Base-by-base conservation (phyloP, 53 echinoderm and acorn worm genomes). In the Stichopus horrens region DNA sequence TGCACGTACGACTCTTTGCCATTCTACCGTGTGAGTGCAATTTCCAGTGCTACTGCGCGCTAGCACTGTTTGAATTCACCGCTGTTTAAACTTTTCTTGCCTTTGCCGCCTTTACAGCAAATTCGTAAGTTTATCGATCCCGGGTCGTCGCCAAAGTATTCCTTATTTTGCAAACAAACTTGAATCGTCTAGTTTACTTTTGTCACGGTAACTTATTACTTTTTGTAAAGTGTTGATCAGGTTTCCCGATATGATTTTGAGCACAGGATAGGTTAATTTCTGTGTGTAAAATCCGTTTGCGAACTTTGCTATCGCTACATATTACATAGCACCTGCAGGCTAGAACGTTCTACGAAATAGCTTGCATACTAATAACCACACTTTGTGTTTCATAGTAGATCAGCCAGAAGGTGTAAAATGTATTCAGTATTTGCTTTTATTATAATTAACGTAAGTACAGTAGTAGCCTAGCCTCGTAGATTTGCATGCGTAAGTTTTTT, bases 311-410 rank as follows among this genome's bases (percentile, higher is more conserved):
- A 75, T 14, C 5, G 75, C 75, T 20, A 37, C 37, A 37, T 37
- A 37, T 1, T 37, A 37, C 37, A 37, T 2, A 37, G 37, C 0
- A 37, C 37, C 0, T 37, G 37, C 19, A 18, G 75, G 16, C 1
- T 75, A 75, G 75, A 75, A 75, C 75, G 37, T 75, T 37, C 18
- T 18, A 22, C 19, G 75, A 18, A 75, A 75, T 18, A 14, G 13
- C 75, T 75, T 75, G 75, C 37, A 75, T 75, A 75, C 75, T 75
- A 75, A 37, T 75, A 14, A 75, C 19, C 75, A 75, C 21, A 75
- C 75, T 5, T 0, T 0, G 37, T 0, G 37, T 37, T 1, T 37
- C 37, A 0, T 37, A 37, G 37, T 37, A 37, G 37, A 37, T 37
- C 37, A 37, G 75, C 75, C 19, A 18, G 16, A 75, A 75, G 37